Evolutionary conservation across 2,113 vertebrate species (phyloP), one percentile per base, ranked within the genome.

Genomic region (Oncorhynchus keta): DNA sequence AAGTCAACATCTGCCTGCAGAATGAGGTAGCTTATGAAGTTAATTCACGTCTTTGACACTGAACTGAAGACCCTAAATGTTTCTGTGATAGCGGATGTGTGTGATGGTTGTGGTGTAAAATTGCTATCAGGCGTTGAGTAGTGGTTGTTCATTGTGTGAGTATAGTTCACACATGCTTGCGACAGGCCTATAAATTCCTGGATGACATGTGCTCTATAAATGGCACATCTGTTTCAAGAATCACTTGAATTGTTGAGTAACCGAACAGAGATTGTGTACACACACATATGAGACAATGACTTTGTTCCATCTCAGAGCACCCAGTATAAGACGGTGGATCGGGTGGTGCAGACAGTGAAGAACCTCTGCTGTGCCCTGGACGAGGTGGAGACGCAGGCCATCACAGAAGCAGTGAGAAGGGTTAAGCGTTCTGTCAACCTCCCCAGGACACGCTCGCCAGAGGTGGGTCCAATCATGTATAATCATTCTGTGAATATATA

Each of bases 321-420:
- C 35, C 59, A 64, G 11, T 95, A 97, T 78, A 96, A 95, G 92
- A 91, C 93, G 0, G 91, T 96, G 81, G 97, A 98, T 61, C 93
- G 94, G 49, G 83, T 98, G 82, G 95, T 96, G 85, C 96, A 96
- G 92, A 93, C 93, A 22, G 94, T 97, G 85, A 97, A 95, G 91
- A 97, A 94, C 90, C 92, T 99, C 55, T 99, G 97, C 87, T 94
- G 91, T 75, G 91, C 94, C n/a, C 84, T 97, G 89, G 96, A 96
- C 74, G 94, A 96, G 69, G 95, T 98, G 79, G 97, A 99, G 90
- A 98, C 96, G 8, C 93, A 92, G 3, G 90, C 94, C 74, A 85
- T 99, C 70, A 96, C 95, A 0, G 94, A 96, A 74, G 93, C 95
- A 0, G 82, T 98, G 66, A 98, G 96, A 90, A 95, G 91, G 83